Percentiles rank a stretch among this genome's conserved stretches.
Evolutionary conservation across 2,113 vertebrate genomes (phyloP).

Genomic region (Henicopernis longicauda): DNA sequence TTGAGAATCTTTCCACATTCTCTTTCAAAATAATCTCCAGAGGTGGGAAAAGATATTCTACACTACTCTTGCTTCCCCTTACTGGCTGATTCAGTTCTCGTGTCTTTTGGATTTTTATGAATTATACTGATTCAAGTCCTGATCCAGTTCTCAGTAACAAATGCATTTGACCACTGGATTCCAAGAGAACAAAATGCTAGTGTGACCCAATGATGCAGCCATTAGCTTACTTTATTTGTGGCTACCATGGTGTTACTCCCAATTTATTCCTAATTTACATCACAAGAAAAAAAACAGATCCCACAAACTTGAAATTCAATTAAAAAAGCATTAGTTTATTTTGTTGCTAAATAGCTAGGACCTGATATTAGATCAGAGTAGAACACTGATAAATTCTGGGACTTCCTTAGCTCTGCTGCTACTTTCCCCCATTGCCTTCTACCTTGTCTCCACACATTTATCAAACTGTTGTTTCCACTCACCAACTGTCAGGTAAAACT

Average conservation of each 20-base stretch:
- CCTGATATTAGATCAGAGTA: background rate
- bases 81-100: background rate
- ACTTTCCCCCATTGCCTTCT: background rate
- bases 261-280: background rate
- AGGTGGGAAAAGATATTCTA: background rate
- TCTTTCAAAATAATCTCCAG: background rate
- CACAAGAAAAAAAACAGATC: background rate
- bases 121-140: background rate
- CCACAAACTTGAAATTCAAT: background rate
- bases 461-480: background rate
- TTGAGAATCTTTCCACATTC: background rate
- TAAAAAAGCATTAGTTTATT: background rate
- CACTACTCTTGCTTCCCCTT: background rate
- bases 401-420: background rate
- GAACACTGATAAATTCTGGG: background rate
- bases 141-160: background rate
- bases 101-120: background rate
- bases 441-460: background rate
- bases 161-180: background rate
- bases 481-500: background rate
- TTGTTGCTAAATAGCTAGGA: background rate
- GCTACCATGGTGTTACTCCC: background rate
- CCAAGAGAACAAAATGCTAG: background rate
- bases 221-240: background rate
- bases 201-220: rapidly evolving